A percentile compares a stretch with the other conserved stretches of the same genome.
phyloP scores from a whole-genome alignment of 2,888 invertebrate species.

The Blera fallax region DNA sequence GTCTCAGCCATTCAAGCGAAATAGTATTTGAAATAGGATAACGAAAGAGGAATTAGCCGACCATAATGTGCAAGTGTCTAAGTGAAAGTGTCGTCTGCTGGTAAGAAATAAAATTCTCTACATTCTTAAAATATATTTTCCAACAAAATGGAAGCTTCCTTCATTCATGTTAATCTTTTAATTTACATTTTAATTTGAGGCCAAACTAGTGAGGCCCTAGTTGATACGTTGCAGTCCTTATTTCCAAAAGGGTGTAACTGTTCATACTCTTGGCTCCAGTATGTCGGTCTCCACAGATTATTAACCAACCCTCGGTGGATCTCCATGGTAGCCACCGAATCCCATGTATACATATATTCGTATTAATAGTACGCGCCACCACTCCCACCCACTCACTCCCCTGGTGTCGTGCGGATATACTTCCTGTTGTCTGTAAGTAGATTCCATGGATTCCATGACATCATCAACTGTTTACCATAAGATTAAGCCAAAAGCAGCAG shows the following conservation, averaged over 20 bases:
- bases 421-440: slow-evolving; percentile 61
- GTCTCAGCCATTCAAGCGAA: background rate
- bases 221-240: background rate
- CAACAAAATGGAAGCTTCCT: slow-evolving; percentile 32
- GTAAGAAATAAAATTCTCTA: slow-evolving; percentile 44
- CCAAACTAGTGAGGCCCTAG: background rate
- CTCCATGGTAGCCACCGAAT: slow-evolving; percentile 29
- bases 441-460: slow-evolving; percentile 64
- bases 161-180: background rate
- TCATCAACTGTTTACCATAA: slow-evolving; percentile 61
- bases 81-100: slow-evolving; percentile 61
- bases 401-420: background rate
- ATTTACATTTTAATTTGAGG: background rate
- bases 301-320: slow-evolving; percentile 28
- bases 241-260: background rate
- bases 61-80: slow-evolving; percentile 65
- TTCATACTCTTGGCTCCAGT: slow-evolving; percentile 24
- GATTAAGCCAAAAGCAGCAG: slow-evolving; percentile 18
- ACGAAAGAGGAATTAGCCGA: background rate
- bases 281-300: slow-evolving; percentile 18
- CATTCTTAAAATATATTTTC: background rate
- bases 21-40: background rate
- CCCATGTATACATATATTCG: too few species aligned
- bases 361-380: slow-evolving; percentile 14
- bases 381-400: slow-evolving; percentile 27